A percentile compares a stretch with the other conserved stretches of the same genome.
Conservation (phyloP, 2,113 vertebrate genomes). For the Eubucco bourcierii region DNA sequence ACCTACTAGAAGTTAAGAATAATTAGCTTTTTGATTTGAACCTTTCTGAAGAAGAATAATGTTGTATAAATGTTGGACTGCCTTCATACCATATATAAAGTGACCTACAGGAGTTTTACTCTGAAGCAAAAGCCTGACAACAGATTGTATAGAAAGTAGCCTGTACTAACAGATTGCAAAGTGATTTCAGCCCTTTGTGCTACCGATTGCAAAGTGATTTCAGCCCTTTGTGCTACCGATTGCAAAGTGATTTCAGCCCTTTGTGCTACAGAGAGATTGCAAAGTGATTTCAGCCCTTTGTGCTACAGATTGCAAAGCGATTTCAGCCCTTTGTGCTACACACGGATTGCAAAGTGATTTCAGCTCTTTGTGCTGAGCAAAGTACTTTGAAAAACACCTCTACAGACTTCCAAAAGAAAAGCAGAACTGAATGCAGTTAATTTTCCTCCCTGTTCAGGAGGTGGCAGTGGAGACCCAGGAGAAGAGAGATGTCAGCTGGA, state of each 20-base stretch:
- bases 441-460: constrained; percentile 49
- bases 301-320: too few relatives aligned
- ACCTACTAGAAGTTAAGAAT: background rate
- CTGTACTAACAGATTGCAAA: background rate
- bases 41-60: background rate
- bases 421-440: background rate
- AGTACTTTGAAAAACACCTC: background rate
- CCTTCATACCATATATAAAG: background rate
- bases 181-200: too few relatives aligned
- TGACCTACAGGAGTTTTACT: background rate
- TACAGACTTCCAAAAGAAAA: background rate
- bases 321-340: background rate
- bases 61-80: background rate
- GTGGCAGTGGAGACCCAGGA: constrained; percentile 53
- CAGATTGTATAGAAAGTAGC: background rate
- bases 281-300: too few relatives aligned
- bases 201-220: too few relatives aligned
- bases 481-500: background rate
- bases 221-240: too few relatives aligned
- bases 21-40: background rate
- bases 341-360: background rate
- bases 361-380: background rate
- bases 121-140: background rate
- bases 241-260: too few relatives aligned
- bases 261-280: too few relatives aligned